Conservation (phyloP, 2,113 vertebrate species). For the Tretioscincus oriximinensis region DNA sequence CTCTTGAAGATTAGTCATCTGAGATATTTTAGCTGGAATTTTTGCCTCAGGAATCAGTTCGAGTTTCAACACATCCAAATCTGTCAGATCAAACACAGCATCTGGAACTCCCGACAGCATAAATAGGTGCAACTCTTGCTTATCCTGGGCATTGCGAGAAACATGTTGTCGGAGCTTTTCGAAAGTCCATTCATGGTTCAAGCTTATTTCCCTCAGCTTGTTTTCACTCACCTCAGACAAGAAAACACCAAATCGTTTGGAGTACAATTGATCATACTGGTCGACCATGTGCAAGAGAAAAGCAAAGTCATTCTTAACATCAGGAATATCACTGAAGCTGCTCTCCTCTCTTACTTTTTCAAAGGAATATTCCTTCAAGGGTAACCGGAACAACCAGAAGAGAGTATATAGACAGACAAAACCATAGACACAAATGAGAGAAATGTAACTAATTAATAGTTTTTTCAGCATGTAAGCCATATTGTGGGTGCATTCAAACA, state of each 20-base stretch:
- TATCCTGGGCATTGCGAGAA: slow-evolving; percentile 90
- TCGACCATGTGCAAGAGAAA: slow-evolving; percentile 99
- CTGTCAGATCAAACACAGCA: slow-evolving; percentile 92
- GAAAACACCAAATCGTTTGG: slow-evolving; percentile 95
- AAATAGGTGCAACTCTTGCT: slow-evolving; percentile 91
- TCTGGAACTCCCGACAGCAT: slow-evolving; percentile 95
- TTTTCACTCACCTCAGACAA: slow-evolving; percentile 97
- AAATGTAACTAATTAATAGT: slow-evolving; percentile 95
- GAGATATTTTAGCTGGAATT: slow-evolving; percentile 95
- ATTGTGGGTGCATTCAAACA: slow-evolving; percentile 94
- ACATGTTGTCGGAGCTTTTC: slow-evolving; percentile 95
- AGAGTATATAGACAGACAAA: slow-evolving; percentile 93
- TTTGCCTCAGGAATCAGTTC: slow-evolving; percentile 96
- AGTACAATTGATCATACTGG: slow-evolving; percentile 96
- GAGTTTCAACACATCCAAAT: slow-evolving; percentile 92
- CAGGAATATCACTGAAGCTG: slow-evolving; percentile 97
- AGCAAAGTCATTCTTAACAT: slow-evolving; percentile 97
- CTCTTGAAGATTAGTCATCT: slow-evolving; percentile 95
- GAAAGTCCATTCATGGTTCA: slow-evolving; percentile 97
- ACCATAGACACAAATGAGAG: slow-evolving; percentile 93
- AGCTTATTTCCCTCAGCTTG: slow-evolving; percentile 92
- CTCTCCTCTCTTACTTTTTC: slow-evolving; percentile 97
- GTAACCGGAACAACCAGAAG: slow-evolving; percentile 94
- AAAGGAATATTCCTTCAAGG: slow-evolving; percentile 96
- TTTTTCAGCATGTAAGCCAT: slow-evolving; percentile 98